Evolutionary conservation across 2,888 invertebrate genomes (phyloP), one percentile per base, ranked within the genome.

Genomic region (Sialis lutaria): DNA sequence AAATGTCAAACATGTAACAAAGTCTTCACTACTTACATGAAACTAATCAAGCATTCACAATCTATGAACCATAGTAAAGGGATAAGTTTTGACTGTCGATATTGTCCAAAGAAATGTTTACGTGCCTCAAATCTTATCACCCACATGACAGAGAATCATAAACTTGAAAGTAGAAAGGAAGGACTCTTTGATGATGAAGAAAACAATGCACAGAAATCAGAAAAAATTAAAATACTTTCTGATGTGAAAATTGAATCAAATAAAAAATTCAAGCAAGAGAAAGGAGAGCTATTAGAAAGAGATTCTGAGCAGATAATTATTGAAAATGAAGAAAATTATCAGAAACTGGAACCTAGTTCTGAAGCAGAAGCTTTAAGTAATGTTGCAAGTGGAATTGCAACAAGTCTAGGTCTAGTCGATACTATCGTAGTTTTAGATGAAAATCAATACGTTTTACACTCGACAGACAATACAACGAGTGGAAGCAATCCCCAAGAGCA

Each of bases 81-180:
- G 45, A 50, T 49, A 37, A 62, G 63, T 13, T 70, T 68, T 53
- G 69, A 72, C 50, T 77, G 89, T 62, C 75, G 79, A 44, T 85
- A 85, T 58, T 90, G 89, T 59, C 73, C 75, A 48, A 84, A 81
- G 59, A 68, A 74, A 49, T 86, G 85, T 60, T 72, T 76, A 31
- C 72, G 83, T 32, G 75, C 79, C 51, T 67, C 74, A 30, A 79
- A 79, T 59, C 65, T 87, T 35, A 83, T 83, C 63, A 72, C 75
- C 4, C 86, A 86, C 58, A 70, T 85, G 55, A 75, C 78, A 59
- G 65, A 70, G 10, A 64, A 71, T 56, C 85, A 85, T 57, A 75
- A 74, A 57, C 68, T 70, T 46, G 73, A 76, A 53, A 81, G 79
- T 1, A 67, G 70, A 44, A 67, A 67, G 53, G 80, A 82, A 64